Base-by-base conservation (phyloP, 2,113 vertebrate genomes). In the Anolis carolinensis region DNA sequence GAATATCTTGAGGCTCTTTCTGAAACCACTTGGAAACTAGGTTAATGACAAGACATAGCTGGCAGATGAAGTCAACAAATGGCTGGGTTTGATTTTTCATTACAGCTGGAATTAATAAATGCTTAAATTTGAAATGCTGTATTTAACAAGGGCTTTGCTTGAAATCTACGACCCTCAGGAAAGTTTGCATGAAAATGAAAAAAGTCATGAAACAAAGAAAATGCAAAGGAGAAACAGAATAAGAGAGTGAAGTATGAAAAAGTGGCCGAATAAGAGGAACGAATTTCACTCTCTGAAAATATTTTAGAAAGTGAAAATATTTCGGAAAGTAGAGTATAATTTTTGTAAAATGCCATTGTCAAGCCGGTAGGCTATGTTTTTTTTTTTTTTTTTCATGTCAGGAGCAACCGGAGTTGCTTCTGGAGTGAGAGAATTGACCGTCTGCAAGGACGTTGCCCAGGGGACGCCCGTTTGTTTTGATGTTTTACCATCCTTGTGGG, bases 11-110 rank as follows among this genome's bases (percentile, higher is more conserved):
- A 86, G 68, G 68, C 65, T 36, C 36, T 73, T 73, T 55, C 67
- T 80, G 84, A 73, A 86, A 34, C 52, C 72, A 52, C 62, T 63
- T 80, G 36, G 52, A 65, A 80, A 63, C 52, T 63, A 80, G 52
- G 36, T 50, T 80, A 80, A 86, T 86, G 84, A 48, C 36, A 73
- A 62, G 67, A 79, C 30, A 34, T 62, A 59, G 34, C 67, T 32
- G 11, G 34, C 52, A 62, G 76, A 79, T 86, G 67, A 59, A 79
- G 67, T 48, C 34, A 80, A 72, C 36, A 86, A 62, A 63, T 79
- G 78, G 34, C 39, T 78, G 50, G 55, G 34, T 48, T 72, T n/a
- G 67, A 73, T 63, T 79, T 79, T 62, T 79, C 36, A 72, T 63
- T 80, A 63, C 20, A 79, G 27, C 32, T 34, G 13, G 34, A 71